phyloP scores from a whole-genome alignment of 1,140 invertebrate species.

The Drosophila ficusphila region DNA sequence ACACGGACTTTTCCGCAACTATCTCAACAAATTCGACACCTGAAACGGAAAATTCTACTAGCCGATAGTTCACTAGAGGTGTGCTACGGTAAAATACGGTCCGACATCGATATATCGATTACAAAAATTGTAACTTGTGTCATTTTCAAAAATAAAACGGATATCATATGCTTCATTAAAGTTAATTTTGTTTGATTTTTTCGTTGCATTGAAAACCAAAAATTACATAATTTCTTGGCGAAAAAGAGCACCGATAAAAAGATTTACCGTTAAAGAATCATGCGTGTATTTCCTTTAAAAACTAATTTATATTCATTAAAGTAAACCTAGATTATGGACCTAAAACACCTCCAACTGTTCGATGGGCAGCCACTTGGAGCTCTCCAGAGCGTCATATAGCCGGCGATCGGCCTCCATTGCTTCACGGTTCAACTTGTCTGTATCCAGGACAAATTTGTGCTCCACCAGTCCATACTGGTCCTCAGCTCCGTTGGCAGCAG shows the following conservation, averaged over 20 bases:
- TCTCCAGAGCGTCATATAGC: conserved; percentile 92
- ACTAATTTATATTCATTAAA: not conserved
- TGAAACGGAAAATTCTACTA: not conserved
- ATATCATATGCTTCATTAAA: too few species aligned
- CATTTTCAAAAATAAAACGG: too few species aligned
- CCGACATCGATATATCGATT: too few species aligned
- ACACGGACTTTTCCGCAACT: not conserved
- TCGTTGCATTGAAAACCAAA: too few species aligned
- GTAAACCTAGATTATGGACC: not conserved
- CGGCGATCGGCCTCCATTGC: conserved; percentile 89
- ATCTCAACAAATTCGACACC: not conserved
- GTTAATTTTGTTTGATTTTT: too few species aligned
- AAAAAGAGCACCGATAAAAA: not conserved
- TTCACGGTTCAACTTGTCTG: conserved; percentile 90
- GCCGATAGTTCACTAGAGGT: not conserved
- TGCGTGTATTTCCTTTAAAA: conserved; percentile 1
- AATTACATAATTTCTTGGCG: not conserved
- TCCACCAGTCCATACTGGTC: conserved; percentile 85
- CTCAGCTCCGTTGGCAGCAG: conserved; percentile 48
- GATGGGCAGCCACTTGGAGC: conserved; percentile 90
- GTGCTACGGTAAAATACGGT: too few species aligned
- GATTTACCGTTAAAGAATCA: not conserved
- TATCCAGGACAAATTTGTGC: conserved; percentile 89
- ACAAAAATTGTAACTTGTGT: too few species aligned
- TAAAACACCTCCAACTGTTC: conserved; percentile 86